Conservation (phyloP, 1,140 invertebrate genomes). For the Heliconius hermathena region DNA sequence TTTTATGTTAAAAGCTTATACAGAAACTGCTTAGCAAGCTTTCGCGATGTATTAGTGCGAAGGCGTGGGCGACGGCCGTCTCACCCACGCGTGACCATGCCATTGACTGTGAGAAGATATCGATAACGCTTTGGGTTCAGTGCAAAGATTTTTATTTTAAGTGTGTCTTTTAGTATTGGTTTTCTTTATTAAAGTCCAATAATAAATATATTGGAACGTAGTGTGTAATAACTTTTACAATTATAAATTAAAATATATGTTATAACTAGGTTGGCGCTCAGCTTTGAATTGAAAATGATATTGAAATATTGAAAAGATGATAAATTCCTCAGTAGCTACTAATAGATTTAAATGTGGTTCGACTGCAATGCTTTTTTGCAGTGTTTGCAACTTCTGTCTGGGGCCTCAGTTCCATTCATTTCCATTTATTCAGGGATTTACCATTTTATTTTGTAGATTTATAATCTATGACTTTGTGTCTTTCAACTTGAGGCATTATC, state of each 20-base stretch:
- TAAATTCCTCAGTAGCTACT: neutral
- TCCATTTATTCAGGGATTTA: neutral
- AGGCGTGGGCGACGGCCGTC: neutral
- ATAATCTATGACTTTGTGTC: neutral
- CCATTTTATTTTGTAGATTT: neutral
- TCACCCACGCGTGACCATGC: neutral
- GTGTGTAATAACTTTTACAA: neutral
- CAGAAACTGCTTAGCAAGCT: neutral
- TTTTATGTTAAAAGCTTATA: no score
- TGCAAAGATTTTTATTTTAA: neutral
- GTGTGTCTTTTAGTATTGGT: no score
- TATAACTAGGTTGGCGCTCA: neutral
- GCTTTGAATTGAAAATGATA: neutral
- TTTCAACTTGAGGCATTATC: neutral
- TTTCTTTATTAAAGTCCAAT: no score
- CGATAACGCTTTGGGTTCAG: neutral
- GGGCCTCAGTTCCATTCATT: neutral
- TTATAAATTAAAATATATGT: neutral
- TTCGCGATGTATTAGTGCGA: neutral
- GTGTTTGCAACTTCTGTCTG: neutral
- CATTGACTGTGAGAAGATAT: neutral
- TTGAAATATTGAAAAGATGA: neutral
- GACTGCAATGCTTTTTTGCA: neutral
- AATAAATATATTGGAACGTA: no score
- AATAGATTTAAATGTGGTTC: neutral